phyloP scores from a whole-genome alignment of 37 sponge, comb jelly and placozoan species.

The Ianthella basta region DNA sequence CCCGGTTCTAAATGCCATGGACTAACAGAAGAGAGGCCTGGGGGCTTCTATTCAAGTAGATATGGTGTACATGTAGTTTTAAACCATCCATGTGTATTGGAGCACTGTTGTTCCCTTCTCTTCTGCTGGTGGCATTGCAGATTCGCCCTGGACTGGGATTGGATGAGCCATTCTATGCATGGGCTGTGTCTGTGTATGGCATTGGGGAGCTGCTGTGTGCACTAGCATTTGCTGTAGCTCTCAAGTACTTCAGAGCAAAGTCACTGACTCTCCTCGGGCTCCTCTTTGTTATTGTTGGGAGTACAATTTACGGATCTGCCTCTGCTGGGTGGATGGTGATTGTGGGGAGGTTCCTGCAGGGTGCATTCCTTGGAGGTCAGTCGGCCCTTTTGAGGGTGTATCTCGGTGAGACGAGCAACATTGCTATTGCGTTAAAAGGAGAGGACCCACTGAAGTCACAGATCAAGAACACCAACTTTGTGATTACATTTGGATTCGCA shows the following conservation, averaged over 20 bases:
- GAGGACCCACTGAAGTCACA: conserved; percentile 44
- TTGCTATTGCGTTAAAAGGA: conserved; percentile 5
- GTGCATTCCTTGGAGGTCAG: conserved; percentile 25
- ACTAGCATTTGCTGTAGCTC: conserved; percentile 5
- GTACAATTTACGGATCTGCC: conserved; percentile 37
- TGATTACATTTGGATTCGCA: conserved; percentile 30
- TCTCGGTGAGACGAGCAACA: conserved; percentile 49
- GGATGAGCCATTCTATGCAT: conserved; percentile 43
- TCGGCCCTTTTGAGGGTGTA: conserved; percentile 27
- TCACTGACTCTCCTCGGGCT: conserved; percentile 4
- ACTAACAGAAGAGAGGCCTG: no score
- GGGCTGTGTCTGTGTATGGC: conserved; percentile 29
- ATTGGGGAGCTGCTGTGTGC: conserved; percentile 48
- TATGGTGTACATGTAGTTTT: no score
- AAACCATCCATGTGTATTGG: no score
- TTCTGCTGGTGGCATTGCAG: not conserved
- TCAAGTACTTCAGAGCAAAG: conserved; percentile 13
- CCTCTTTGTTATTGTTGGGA: not conserved
- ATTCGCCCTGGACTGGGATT: conserved; percentile 49
- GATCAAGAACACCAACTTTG: conserved; percentile 46
- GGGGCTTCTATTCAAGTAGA: no score
- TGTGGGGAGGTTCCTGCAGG: conserved; percentile 39
- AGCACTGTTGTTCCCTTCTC: no score
- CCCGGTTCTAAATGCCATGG: no score
- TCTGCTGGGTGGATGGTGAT: conserved; percentile 54